Base-by-base conservation (phyloP, 2,797 vertebrate genomes). In the Lepus oiostolus region DNA sequence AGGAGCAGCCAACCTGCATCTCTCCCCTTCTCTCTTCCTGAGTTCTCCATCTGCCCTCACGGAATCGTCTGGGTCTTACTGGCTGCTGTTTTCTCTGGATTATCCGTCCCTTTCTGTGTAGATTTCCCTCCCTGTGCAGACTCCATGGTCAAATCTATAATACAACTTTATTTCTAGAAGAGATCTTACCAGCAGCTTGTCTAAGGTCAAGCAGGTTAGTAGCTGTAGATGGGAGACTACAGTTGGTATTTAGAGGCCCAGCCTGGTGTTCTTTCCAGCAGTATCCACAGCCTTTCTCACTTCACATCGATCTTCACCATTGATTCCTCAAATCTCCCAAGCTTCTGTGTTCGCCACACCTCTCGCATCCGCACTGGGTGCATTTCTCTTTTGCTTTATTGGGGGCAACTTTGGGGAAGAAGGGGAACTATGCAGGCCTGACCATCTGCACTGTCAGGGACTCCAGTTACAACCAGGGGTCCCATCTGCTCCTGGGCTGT, bases 61-160 rank as follows among this genome's bases (percentile, higher is more conserved):
- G 7, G 75, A 86, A 93, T 72, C 35, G 63, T 77, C 30, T 62
- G 81, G 65, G 38, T 2, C 52, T 84, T 68, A 83, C 72, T 75
- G 85, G 42, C 82, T 90, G 90, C 62, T 79, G 62, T 88, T 85
- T 52, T 63, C 79, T 22, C 8, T 38, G 72, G 90, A 92, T 82
- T 10, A 85, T 62, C 50, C 72, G 62, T 12, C 24, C 30, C n/a
- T 47, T 83, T 88, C 70, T 86, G 63, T 82, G 47, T 88, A 87
- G 74, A 35, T 80, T 84, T 50, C 42, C n/a, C 89, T 91, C 28
- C 63, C 68, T 38, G 17, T 76, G 68, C 47, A 89, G 60, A 89
- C n/a, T 91, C 74, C n/a, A 62, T 38, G n/a, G 50, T 84, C 92
- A 90, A 58, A 50, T 92, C 32, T 52, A 74, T 74, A 70, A 75